These are phyloP conservation scores for Malthinus seriepunctatus DNA, from an alignment of 2,888 invertebrate species.

Conservation along the genomic window DNA sequence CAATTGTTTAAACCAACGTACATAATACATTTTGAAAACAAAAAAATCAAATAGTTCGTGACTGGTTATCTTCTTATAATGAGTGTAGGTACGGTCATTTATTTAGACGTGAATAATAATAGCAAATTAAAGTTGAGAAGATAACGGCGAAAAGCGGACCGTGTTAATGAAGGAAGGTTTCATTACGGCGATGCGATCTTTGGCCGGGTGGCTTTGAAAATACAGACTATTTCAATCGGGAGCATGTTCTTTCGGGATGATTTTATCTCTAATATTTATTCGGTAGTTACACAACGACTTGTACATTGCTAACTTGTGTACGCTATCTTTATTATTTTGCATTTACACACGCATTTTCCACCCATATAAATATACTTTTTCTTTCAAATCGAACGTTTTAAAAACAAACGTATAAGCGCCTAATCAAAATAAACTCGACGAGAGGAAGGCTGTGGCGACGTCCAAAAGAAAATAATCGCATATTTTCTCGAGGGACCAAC, in stretches of 20 bases:
- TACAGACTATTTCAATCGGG: conserved; percentile 50
- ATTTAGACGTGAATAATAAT: conserved; percentile 45
- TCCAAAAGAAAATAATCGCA: conserved; percentile 28
- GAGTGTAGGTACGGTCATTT: conserved; percentile 40
- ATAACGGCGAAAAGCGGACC: conserved; percentile 36
- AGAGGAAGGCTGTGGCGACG: conserved; percentile 6
- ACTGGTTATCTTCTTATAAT: conserved; percentile 38
- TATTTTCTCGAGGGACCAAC: conserved; percentile 24
- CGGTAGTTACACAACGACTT: conserved; percentile 51
- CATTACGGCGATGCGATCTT: conserved; percentile 42
- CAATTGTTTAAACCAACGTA: conserved; percentile 26
- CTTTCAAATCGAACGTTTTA: not conserved
- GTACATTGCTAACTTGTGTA: conserved; percentile 44
- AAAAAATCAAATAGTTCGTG: conserved; percentile 36
- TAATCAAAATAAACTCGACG: conserved; percentile 20
- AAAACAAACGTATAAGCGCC: not conserved
- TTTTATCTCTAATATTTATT: conserved; percentile 55
- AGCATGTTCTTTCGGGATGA: conserved; percentile 52
- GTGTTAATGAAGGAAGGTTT: conserved; percentile 44
- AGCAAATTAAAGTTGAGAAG: conserved; percentile 45
- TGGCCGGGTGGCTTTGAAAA: conserved; percentile 42
- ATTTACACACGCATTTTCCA: conserved; percentile 51
- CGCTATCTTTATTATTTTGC: conserved; percentile 54
- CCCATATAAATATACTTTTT: not conserved
- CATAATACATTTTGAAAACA: not conserved